Evolutionary conservation across 2,888 invertebrate species (phyloP).

Genomic region (Chrysotoxum bicinctum): DNA sequence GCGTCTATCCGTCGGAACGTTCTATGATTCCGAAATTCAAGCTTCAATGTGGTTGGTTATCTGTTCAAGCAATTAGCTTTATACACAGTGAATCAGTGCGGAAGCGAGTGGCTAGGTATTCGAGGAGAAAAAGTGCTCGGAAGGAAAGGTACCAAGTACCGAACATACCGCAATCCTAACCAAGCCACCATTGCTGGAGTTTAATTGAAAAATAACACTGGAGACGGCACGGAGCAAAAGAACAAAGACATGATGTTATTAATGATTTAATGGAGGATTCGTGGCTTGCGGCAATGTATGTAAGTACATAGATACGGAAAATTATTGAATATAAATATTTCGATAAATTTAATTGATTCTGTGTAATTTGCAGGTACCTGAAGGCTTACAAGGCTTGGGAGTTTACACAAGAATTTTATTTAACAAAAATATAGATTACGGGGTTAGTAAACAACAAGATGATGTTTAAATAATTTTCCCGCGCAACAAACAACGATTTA

Average conservation of each 20-base stretch:
- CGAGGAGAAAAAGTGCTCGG: background rate
- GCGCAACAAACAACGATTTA: background rate
- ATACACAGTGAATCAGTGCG: conserved; percentile 56
- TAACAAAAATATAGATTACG: background rate
- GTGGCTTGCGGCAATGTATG: conserved; percentile 22
- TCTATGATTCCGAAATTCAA: conserved; percentile 36
- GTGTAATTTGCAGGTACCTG: background rate
- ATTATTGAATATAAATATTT: conserved; percentile 16
- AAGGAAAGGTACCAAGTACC: conserved; percentile 3
- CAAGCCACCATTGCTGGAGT: conserved; percentile 3
- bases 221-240: background rate
- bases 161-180: background rate
- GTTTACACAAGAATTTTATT: background rate
- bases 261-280: conserved; percentile 27
- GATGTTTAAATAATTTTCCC: background rate
- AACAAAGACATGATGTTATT: conserved; percentile 36
- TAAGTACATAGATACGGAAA: background rate
- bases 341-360: conserved; percentile 33
- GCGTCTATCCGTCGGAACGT: background rate
- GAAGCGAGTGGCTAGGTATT: conserved; percentile 5
- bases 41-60: conserved; percentile 38
- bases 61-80: conserved; percentile 62
- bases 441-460: background rate
- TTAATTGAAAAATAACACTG: conserved; percentile 62
- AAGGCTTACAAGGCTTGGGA: too few species aligned